These are phyloP conservation scores for Naso thynnoides DNA, from an alignment of 2,797 vertebrate species.

Conservation along the genomic window DNA sequence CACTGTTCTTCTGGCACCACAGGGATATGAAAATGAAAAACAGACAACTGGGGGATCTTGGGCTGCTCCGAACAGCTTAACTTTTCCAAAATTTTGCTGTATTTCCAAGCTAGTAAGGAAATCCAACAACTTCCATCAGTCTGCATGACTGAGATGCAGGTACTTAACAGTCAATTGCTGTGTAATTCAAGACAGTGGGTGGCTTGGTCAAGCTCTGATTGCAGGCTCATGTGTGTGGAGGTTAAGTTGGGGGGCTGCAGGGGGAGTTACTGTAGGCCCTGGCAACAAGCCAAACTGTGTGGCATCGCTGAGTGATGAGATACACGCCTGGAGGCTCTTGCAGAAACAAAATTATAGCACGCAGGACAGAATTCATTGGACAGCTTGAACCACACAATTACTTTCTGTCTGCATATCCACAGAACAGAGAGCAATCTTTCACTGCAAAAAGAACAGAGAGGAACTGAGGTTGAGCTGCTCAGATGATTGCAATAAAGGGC, in stretches of 20 bases:
- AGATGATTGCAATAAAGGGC: constrained; percentile 13
- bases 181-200: constrained; percentile 66
- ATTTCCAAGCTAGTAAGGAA: not conserved
- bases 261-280: constrained; percentile 36
- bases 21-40: constrained; percentile 28
- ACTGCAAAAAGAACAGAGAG: constrained; percentile 25
- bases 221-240: constrained; percentile 56
- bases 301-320: constrained; percentile 72
- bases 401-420: constrained; percentile 36
- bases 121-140: constrained; percentile 26
- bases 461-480: constrained; percentile 27
- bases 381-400: constrained; percentile 60
- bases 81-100: constrained; percentile 5
- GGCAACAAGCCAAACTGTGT: constrained; percentile 64
- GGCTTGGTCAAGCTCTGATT: constrained; percentile 60
- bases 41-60: constrained; percentile 9
- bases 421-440: constrained; percentile 10
- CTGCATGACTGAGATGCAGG: constrained; percentile 38
- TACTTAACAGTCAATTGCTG: constrained; percentile 56
- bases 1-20: constrained; percentile 5
- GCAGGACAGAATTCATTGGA: constrained; percentile 47
- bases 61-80: constrained; percentile 8
- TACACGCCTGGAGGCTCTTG: constrained; percentile 47
- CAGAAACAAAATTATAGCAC: constrained; percentile 50
- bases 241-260: constrained; percentile 34